These are phyloP conservation scores for Xiphophorus maculatus DNA, from an alignment of 2,113 vertebrate genomes.

Conservation along the genomic window DNA sequence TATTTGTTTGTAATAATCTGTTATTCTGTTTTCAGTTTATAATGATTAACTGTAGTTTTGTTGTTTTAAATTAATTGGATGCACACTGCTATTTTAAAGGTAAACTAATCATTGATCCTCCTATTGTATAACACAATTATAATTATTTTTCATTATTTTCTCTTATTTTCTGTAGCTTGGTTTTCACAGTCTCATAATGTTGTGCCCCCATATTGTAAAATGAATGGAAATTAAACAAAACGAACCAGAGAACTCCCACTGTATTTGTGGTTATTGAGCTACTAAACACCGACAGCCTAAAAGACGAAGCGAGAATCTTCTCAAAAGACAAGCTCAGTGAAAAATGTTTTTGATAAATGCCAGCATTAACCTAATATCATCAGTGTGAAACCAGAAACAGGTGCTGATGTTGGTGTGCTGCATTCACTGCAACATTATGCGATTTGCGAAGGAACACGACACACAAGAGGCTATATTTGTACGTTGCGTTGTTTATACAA, in stretches of 20 bases:
- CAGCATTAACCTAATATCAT: background rate
- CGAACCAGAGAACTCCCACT: background rate
- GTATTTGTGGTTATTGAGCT: background rate
- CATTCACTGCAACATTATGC: too few species aligned
- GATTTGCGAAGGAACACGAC: too few species aligned
- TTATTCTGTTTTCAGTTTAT: background rate
- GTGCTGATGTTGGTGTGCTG: background rate
- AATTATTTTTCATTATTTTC: background rate
- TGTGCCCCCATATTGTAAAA: background rate
- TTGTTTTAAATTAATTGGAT: background rate
- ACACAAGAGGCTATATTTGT: too few species aligned
- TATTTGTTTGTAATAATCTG: background rate
- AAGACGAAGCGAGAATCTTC: background rate
- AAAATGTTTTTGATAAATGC: background rate
- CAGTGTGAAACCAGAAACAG: background rate
- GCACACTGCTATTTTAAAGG: background rate
- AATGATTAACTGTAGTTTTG: background rate
- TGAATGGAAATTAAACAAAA: background rate
- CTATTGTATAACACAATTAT: background rate
- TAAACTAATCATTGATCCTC: background rate
- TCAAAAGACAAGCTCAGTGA: too few species aligned
- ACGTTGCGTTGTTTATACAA: too few species aligned
- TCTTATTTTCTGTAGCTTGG: background rate
- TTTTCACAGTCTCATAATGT: background rate
- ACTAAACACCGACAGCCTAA: background rate